phyloP scores from a whole-genome alignment of 2,888 invertebrate genomes.

The Eupithecia exiguata region DNA sequence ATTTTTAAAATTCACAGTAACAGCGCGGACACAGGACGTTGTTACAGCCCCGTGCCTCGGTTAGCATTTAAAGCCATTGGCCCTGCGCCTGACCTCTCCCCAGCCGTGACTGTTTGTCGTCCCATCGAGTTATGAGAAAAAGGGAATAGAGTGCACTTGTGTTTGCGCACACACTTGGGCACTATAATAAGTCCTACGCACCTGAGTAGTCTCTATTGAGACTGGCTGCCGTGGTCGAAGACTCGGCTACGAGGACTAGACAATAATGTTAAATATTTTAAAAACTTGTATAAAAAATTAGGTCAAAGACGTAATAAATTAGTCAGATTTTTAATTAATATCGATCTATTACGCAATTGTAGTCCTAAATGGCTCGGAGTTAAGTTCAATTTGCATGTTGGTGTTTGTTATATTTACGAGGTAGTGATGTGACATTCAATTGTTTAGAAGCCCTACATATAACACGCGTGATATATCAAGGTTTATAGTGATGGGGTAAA shows the following conservation, averaged over 20 bases:
- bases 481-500: conserved; percentile 12
- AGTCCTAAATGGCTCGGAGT: conserved; percentile 8
- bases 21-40: too few species aligned
- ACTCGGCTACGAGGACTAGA: not conserved
- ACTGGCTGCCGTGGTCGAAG: too few species aligned
- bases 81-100: too few species aligned
- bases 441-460: conserved; percentile 34
- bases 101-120: too few species aligned
- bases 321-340: not conserved
- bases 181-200: too few species aligned
- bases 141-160: too few species aligned
- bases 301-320: not conserved
- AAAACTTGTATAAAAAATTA: not conserved
- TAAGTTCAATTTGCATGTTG: conserved; percentile 17
- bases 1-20: too few species aligned
- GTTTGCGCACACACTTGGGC: too few species aligned
- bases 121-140: too few species aligned
- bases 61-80: too few species aligned
- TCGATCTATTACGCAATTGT: not conserved
- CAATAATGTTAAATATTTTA: not conserved
- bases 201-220: too few species aligned
- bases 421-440: conserved; percentile 40
- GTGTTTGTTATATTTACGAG: conserved; percentile 38
- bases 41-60: too few species aligned
- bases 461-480: conserved; percentile 37